Base-by-base conservation (phyloP, 1,140 invertebrate genomes). In the Odontomachus brunneus region DNA sequence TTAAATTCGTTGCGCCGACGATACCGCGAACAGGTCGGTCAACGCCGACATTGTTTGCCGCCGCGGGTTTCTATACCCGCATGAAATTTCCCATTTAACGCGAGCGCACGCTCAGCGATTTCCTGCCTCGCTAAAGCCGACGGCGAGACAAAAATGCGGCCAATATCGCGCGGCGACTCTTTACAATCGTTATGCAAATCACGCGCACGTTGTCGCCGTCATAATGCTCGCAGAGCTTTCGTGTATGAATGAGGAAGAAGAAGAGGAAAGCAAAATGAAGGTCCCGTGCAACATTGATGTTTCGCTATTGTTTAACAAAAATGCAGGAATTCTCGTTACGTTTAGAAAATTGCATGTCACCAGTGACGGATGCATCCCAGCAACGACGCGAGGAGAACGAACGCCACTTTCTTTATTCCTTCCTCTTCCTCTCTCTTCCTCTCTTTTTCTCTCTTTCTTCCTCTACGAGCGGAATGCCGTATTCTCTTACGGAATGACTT, bases 31-130 rank as follows among this genome's bases (percentile, higher is more conserved):
- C 26, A 62, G 29, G 5, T 33, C 78, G 44, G 53, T 51, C 53
- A 51, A 51, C 38, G 19, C n/a, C n/a, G n/a, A 11, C 33, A 24
- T 44, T 1, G 29, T 80, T 69, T n/a, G 9, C n/a, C 49, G 19
- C 24, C 29, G 19, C 22, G 57, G 44, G 26, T 51, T 63, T 57
- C 19, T 22, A 44, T 19, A n/a, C 69, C 59, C 69, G 78, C 71
- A 74, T 82, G 55, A 74, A 82, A 74, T 82, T 69, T 82, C 69
- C 22, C 26, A 62, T 82, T 82, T 82, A 74, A 82, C 71, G 60
- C 19, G 44, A 7, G 33, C 63, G 53, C 15, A 59, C 14, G 44
- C 14, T 55, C 65, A 65, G 14, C 44, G 22, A 59, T 82, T 60
- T 82, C 11, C 44, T 38, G 24, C 26, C 49, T 82, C 69, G 48